Percentiles rank a stretch among this genome's conserved stretches.
Evolutionary conservation across 2,113 vertebrate species (phyloP).

Genomic region (Ornithorhynchus anatinus): DNA sequence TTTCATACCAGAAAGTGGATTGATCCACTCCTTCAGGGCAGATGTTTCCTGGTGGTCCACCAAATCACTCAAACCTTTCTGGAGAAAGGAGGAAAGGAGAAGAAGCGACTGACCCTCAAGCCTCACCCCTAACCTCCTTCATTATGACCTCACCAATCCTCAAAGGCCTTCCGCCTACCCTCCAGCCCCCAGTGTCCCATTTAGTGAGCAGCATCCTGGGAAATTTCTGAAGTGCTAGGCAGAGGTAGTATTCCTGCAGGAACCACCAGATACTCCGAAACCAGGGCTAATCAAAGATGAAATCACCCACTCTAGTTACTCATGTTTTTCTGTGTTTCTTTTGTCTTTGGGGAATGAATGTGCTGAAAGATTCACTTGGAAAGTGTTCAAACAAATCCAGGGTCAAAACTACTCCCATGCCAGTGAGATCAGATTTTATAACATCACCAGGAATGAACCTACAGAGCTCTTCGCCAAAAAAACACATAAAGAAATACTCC

Average conservation of each 20-base stretch:
- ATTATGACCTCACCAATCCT: no score
- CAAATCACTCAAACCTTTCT: no score
- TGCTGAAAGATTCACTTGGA: slow-evolving; percentile 61
- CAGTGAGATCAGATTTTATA: slow-evolving; percentile 60
- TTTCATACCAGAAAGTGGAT: no score
- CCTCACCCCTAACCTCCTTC: no score
- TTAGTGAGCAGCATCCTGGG: no score
- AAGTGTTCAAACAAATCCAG: slow-evolving; percentile 56
- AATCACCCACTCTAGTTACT: slow-evolving; percentile 19
- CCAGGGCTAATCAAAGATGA: slow-evolving; percentile 4
- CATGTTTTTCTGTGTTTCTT: slow-evolving; percentile 20
- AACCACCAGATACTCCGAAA: slow-evolving; percentile 15
- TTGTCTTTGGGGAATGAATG: slow-evolving; percentile 48
- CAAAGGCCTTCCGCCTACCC: no score
- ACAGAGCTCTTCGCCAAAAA: slow-evolving; percentile 57
- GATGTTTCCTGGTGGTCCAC: no score
- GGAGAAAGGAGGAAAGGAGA: no score
- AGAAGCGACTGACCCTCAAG: no score
- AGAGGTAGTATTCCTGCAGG: not conserved
- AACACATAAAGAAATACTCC: slow-evolving; percentile 25
- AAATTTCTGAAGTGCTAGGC: not conserved
- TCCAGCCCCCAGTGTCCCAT: no score
- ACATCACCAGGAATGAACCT: slow-evolving; percentile 51
- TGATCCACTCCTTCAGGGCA: no score
- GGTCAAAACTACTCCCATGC: slow-evolving; percentile 49